Evolutionary conservation across 2,888 invertebrate species (phyloP).

Genomic region (Nemotelus pantherinus): DNA sequence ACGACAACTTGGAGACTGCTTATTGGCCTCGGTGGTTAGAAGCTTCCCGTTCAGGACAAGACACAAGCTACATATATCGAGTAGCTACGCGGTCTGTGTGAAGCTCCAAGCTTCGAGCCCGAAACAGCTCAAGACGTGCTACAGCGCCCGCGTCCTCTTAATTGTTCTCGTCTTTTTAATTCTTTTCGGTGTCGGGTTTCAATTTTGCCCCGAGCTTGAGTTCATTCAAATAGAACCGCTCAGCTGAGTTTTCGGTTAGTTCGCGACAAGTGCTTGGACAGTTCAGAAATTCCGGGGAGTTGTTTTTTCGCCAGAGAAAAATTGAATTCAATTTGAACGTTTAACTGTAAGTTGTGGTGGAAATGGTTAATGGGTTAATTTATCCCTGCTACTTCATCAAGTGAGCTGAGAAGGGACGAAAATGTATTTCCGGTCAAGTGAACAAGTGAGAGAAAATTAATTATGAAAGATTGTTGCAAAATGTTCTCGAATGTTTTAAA

Average conservation of each 20-base stretch:
- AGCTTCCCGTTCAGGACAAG: conserved; percentile 29
- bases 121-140: conserved; percentile 27
- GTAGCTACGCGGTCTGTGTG: conserved; percentile 33
- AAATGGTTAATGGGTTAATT: conserved; percentile 2
- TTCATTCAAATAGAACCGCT: conserved; percentile 64
- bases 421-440: conserved; percentile 13
- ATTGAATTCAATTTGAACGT: neutral
- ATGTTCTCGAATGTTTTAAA: too few species aligned
- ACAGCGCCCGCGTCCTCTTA: conserved; percentile 44
- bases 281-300: conserved; percentile 28
- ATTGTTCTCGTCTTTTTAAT: conserved; percentile 36
- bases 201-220: conserved; percentile 50
- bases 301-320: neutral
- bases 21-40: conserved; percentile 20
- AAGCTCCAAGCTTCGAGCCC: conserved; percentile 33
- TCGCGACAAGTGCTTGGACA: conserved; percentile 61
- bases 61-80: conserved; percentile 14
- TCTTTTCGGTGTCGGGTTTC: conserved; percentile 28
- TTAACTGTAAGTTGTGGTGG: neutral
- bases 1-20: conserved; percentile 5
- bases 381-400: neutral
- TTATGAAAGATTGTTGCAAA: too few species aligned
- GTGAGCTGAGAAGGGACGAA: neutral
- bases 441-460: neutral
- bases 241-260: conserved; percentile 63